Evolutionary conservation across 2,888 invertebrate species (phyloP).

Genomic region (Morpho achilles): DNA sequence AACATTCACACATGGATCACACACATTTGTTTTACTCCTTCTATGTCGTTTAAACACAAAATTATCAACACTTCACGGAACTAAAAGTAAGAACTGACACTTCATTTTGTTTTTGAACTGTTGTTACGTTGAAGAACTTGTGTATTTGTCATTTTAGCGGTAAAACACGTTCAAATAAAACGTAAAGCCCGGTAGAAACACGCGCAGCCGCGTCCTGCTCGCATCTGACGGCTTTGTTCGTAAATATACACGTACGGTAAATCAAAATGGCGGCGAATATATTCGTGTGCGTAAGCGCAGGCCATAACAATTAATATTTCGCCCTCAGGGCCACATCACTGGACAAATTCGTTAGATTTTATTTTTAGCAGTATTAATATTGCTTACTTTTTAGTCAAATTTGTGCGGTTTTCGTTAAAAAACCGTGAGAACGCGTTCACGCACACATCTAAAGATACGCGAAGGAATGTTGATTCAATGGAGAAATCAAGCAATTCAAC

Average conservation of each 20-base stretch:
- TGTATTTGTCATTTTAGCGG: slow-evolving; percentile 74
- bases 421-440: slow-evolving; percentile 64
- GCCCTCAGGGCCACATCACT: slow-evolving; percentile 26
- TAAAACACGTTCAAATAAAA: slow-evolving; percentile 68
- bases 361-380: slow-evolving; percentile 26
- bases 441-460: slow-evolving; percentile 68
- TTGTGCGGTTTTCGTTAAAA: slow-evolving; percentile 31
- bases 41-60: slow-evolving; percentile 66
- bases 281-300: slow-evolving; percentile 67
- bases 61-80: slow-evolving; percentile 74
- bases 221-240: slow-evolving; percentile 79
- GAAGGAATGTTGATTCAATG: slow-evolving; percentile 78
- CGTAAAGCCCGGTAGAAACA: slow-evolving; percentile 64
- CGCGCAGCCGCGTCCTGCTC: slow-evolving; percentile 77
- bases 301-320: slow-evolving; percentile 44
- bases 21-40: slow-evolving; percentile 78
- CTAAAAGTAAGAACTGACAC: slow-evolving; percentile 75
- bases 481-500: slow-evolving; percentile 75
- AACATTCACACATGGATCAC: slow-evolving; percentile 79
- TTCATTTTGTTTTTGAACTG: slow-evolving; percentile 77
- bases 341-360: slow-evolving; percentile 27
- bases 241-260: slow-evolving; percentile 76
- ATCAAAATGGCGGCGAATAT: slow-evolving; percentile 74
- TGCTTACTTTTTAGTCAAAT: slow-evolving; percentile 52
- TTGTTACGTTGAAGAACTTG: slow-evolving; percentile 63